phyloP scores from a whole-genome alignment of 1,140 invertebrate genomes.

The Drosophila biarmipes region DNA sequence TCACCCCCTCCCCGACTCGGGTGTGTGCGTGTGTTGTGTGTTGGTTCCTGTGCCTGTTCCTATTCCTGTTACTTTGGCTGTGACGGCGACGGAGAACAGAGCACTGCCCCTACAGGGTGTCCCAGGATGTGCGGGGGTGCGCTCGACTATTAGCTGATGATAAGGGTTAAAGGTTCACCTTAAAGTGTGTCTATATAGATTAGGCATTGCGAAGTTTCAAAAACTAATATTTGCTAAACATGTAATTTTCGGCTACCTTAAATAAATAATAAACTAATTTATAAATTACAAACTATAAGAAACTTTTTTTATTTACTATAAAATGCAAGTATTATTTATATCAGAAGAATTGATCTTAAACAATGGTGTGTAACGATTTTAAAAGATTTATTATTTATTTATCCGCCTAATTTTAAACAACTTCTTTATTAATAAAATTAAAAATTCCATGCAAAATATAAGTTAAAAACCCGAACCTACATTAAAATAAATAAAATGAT shows the following conservation, averaged over 20 bases:
- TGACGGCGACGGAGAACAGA: conserved; percentile 24
- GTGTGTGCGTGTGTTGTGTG: conserved; percentile 56
- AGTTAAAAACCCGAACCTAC: background rate
- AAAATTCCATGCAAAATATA: background rate
- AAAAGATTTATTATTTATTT: no score
- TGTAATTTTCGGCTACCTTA: no score
- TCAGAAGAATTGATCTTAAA: no score
- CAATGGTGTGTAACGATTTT: no score
- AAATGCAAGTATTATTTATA: no score
- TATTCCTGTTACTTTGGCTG: conserved; percentile 64
- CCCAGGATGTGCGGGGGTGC: conserved; percentile 22
- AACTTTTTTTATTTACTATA: background rate
- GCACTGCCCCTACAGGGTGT: conserved; percentile 52
- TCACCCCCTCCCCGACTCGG: background rate
- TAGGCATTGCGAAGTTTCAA: background rate
- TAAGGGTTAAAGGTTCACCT: background rate
- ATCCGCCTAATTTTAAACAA: no score
- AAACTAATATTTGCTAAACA: no score
- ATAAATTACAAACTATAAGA: no score
- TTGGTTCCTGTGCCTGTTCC: conserved; percentile 55
- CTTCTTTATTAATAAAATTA: no score
- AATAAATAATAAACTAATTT: no score
- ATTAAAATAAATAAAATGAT: background rate
- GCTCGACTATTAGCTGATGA: conserved; percentile 12
- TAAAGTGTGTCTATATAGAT: background rate